Conservation (phyloP, 2,113 vertebrate species). For the Rhinolophus sinicus region DNA sequence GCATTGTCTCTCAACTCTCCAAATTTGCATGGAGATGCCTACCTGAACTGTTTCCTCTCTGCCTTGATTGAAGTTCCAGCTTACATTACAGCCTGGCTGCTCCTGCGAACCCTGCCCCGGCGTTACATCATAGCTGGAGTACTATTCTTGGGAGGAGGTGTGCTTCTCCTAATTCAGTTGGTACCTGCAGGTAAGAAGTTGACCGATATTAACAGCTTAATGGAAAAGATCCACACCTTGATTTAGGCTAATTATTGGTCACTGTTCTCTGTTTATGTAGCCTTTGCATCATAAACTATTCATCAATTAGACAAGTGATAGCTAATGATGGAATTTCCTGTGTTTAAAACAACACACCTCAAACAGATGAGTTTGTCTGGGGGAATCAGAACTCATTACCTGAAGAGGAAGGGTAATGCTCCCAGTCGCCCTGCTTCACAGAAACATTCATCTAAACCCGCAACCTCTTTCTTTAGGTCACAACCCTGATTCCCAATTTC, state of each 20-base stretch:
- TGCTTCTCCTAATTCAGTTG: constrained; percentile 90
- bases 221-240: not conserved
- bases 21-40: constrained; percentile 91
- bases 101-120: constrained; percentile 89
- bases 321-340: not conserved
- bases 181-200: constrained; percentile 88
- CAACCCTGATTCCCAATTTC: not conserved
- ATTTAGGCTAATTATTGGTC: not conserved
- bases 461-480: not conserved
- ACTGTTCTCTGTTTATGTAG: not conserved
- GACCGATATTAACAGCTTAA: not conserved
- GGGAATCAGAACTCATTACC: not conserved
- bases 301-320: not conserved
- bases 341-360: not conserved
- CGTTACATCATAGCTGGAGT: constrained; percentile 87
- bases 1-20: constrained; percentile 93
- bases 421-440: not conserved
- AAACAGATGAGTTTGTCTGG: not conserved
- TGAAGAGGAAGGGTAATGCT: not conserved
- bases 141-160: constrained; percentile 87
- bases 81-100: constrained; percentile 91
- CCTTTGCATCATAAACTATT: not conserved
- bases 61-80: constrained; percentile 94
- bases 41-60: constrained; percentile 94
- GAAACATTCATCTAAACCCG: not conserved